phyloP scores from a whole-genome alignment of 2,888 invertebrate species.

The Drosophila flavopinicola region DNA sequence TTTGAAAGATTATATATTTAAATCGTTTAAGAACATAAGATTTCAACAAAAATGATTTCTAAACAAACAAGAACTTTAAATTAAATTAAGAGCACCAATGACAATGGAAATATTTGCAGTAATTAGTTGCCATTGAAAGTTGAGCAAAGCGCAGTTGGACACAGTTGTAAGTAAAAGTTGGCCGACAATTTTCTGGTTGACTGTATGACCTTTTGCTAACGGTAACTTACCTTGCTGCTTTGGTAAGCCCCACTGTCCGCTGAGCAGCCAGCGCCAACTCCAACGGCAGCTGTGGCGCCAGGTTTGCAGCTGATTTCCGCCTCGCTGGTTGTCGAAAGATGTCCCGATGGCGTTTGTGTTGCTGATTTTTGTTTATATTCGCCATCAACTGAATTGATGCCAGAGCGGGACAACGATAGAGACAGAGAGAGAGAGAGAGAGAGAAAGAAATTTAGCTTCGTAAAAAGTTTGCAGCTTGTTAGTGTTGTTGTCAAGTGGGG shows the following conservation, averaged over 20 bases:
- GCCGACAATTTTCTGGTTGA: conserved; percentile 29
- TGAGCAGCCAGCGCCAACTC: conserved; percentile 54
- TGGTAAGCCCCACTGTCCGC: conserved; percentile 78
- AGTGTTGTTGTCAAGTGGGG: conserved; percentile 56
- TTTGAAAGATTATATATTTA: too few relatives aligned
- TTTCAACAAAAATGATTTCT: too few relatives aligned
- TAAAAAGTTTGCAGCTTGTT: conserved; percentile 59
- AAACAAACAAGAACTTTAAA: too few relatives aligned
- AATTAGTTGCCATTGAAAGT: background rate
- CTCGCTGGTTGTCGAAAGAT: conserved; percentile 84
- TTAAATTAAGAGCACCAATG: too few relatives aligned
- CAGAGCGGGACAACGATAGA: conserved; percentile 5
- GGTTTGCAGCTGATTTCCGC: conserved; percentile 84
- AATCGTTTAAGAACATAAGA: too few relatives aligned
- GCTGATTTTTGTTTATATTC: conserved; percentile 90
- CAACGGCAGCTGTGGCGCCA: conserved; percentile 74
- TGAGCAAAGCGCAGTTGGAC: conserved; percentile 8
- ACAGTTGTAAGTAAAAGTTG: conserved; percentile 64
- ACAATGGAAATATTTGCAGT: conserved; percentile 2
- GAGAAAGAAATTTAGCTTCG: conserved; percentile 50
- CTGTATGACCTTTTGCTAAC: conserved; percentile 21
- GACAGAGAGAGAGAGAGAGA: background rate
- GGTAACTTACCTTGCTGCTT: conserved; percentile 80
- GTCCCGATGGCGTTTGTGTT: conserved; percentile 88
- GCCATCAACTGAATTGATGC: conserved; percentile 85